phyloP scores from a whole-genome alignment of 2,888 invertebrate species.

The Melieria crassipennis region DNA sequence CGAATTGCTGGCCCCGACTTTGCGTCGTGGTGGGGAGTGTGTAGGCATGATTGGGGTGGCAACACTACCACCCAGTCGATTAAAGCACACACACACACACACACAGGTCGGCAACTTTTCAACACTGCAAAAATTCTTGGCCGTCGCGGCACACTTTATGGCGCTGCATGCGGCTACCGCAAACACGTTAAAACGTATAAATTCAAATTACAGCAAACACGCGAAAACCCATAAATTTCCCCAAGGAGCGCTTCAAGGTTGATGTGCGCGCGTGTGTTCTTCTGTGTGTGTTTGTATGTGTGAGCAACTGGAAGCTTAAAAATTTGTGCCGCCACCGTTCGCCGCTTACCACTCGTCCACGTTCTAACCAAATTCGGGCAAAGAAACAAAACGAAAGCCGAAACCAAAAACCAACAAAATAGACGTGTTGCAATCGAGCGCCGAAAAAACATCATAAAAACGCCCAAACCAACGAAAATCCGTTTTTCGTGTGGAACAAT shows the following conservation, averaged over 20 bases:
- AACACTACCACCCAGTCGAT: background rate
- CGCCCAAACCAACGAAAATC: background rate
- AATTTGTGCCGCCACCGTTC: too few relatives aligned
- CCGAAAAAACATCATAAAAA: too few relatives aligned
- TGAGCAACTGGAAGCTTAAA: too few relatives aligned
- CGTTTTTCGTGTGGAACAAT: conserved; percentile 16
- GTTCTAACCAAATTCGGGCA: too few relatives aligned
- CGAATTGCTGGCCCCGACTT: too few relatives aligned
- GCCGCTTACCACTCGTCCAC: too few relatives aligned
- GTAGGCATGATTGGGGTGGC: too few relatives aligned
- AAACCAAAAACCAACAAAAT: too few relatives aligned
- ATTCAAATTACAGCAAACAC: conserved; percentile 34
- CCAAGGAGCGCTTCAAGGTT: conserved; percentile 26
- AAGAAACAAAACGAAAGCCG: too few relatives aligned
- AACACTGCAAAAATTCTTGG: background rate
- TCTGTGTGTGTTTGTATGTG: background rate
- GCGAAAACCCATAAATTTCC: conserved; percentile 34
- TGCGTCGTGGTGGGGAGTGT: too few relatives aligned
- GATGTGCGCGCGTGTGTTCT: background rate
- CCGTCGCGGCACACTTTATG: conserved; percentile 1
- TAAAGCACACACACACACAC: background rate
- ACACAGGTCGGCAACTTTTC: background rate
- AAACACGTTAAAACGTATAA: conserved; percentile 22
- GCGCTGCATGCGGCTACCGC: conserved; percentile 9
- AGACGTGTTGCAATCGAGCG: too few relatives aligned